Base-by-base conservation (phyloP, 1,140 invertebrate genomes). In the Dreissena polymorpha region DNA sequence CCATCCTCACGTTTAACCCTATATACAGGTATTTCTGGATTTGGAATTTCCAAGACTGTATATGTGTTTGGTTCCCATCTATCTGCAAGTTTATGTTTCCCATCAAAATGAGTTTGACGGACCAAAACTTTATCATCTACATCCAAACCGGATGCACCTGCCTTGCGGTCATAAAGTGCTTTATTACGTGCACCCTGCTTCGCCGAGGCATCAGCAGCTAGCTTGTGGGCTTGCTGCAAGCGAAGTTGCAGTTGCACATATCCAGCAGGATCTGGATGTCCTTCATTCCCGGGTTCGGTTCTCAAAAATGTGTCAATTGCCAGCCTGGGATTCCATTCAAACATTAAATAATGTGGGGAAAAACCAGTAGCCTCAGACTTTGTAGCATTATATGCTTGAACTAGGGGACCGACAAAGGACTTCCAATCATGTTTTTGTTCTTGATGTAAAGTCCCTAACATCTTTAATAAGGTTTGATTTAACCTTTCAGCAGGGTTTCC, bases 281-380 rank as follows among this genome's bases (percentile, higher is more conserved):
- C 16, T 57, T 13, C 27, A 1, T 21, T 49, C 14, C 21, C 23
- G 23, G 27, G 2, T 13, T 51, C 64, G n/a, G 64, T 65, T 65
- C 76, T 64, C 16, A 78, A 21, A 55, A 68, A 78, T 5, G 76
- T 65, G 68, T 78, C 64, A 12, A 78, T 69, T 29, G 76, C 64
- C 18, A 79, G n/a, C n/a, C 75, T 3, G 25, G 75, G 63, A n/a
- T 77, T 60, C 64, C 49, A 0, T 67, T 60, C 75, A 68, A 68
- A 65, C 27, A 77, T 10, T 25, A 50, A 29, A 49, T 77, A 68
- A 53, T 67, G 64, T 6, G 64, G 75, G 21, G 75, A 68, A 67
- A 49, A 77, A 16, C 64, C 75, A 51, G 75, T 67, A 39, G 27
- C 18, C 16, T 3, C 75, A 67, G 49, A n/a, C 21, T 60, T 77